phyloP scores from a whole-genome alignment of 1,140 invertebrate species.

The Idris sp. region DNA sequence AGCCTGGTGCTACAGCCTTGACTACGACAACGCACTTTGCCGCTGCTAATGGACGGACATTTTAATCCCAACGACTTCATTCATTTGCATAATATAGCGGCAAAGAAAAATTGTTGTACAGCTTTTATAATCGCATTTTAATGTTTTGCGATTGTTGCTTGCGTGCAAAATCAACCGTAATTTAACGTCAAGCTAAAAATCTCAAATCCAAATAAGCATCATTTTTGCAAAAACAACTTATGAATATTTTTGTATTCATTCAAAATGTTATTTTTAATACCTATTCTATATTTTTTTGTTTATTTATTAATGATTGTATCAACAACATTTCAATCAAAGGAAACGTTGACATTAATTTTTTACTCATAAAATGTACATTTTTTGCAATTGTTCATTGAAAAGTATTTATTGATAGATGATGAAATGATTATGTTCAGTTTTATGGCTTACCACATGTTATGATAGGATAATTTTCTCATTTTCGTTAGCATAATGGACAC shows the following conservation, averaged over 20 bases:
- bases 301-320: too few relatives aligned
- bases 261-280: too few relatives aligned
- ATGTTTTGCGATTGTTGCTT: conserved; percentile 25
- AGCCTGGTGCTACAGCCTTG: conserved; percentile 23
- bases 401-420: too few relatives aligned
- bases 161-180: neutral
- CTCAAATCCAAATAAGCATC: too few relatives aligned
- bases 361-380: too few relatives aligned
- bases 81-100: conserved; percentile 50
- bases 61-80: conserved; percentile 51
- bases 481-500: conserved; percentile 24
- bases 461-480: conserved; percentile 30
- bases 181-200: neutral
- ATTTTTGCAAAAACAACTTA: too few relatives aligned
- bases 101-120: conserved; percentile 17
- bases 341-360: too few relatives aligned
- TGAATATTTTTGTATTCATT: too few relatives aligned
- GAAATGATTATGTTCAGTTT: too few relatives aligned
- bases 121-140: conserved; percentile 30
- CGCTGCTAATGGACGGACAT: conserved; percentile 44
- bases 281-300: too few relatives aligned
- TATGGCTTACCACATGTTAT: conserved; percentile 21
- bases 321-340: too few relatives aligned
- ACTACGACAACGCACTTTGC: conserved; percentile 33
- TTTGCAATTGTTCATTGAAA: too few relatives aligned